Conservation (phyloP, 2,113 vertebrate genomes). For the Pungitius pungitius region DNA sequence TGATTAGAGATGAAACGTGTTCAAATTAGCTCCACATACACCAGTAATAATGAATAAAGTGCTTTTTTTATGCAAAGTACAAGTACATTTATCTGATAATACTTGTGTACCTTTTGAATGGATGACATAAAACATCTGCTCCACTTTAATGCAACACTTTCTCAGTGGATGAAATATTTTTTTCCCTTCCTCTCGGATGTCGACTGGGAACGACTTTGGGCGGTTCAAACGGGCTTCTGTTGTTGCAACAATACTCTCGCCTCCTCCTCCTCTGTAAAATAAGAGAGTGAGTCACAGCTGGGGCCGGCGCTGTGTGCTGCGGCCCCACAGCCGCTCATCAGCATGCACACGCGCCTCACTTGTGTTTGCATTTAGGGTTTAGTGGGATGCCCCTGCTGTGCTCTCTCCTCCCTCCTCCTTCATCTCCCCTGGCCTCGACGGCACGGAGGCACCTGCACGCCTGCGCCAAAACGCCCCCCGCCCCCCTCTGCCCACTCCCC, state of each 20-base stretch:
- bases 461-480: slow-evolving; percentile 70
- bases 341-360: slow-evolving; percentile 7
- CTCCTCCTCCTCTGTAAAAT: slow-evolving; percentile 5
- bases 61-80: not conserved
- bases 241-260: not conserved
- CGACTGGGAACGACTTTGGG: not conserved
- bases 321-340: slow-evolving; percentile 43
- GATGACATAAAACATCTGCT: not conserved
- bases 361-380: slow-evolving; percentile 39
- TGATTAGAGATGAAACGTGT: not conserved
- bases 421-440: slow-evolving; percentile 41
- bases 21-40: not conserved
- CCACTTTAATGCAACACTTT: too few relatives aligned
- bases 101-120: not conserved
- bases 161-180: not conserved
- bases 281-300: slow-evolving; percentile 29
- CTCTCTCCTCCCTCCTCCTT: slow-evolving; percentile 5
- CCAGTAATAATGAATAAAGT: not conserved
- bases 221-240: not conserved
- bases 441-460: slow-evolving; percentile 74
- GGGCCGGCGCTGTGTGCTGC: slow-evolving; percentile 40
- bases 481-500: slow-evolving; percentile 54
- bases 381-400: slow-evolving; percentile 39
- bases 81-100: not conserved
- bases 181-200: too few relatives aligned